Percentiles rank a stretch among this genome's conserved stretches.
These are phyloP conservation scores for Chaetops frenatus DNA, from an alignment of 2,113 vertebrate genomes.

Conservation along the genomic window DNA sequence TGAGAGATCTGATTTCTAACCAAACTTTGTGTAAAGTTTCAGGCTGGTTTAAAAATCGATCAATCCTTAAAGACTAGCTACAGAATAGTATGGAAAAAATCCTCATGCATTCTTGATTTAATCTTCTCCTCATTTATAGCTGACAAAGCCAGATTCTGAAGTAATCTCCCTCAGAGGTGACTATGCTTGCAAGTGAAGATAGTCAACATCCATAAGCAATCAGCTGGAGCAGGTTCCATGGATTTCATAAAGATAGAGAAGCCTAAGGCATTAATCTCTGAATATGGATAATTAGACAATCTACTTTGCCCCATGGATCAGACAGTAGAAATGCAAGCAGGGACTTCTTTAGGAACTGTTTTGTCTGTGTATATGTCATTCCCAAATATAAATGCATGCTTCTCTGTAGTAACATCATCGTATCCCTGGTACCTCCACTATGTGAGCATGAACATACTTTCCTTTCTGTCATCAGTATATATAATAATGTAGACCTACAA, in stretches of 20 bases:
- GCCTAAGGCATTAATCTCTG: background rate
- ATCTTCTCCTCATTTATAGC: no score
- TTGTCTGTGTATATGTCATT: background rate
- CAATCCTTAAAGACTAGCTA: no score
- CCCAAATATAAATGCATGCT: background rate
- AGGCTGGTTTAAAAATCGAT: no score
- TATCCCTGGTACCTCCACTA: background rate
- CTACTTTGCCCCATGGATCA: background rate
- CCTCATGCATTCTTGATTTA: no score
- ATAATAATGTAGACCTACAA: background rate
- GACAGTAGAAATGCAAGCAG: background rate
- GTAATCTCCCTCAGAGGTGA: no score
- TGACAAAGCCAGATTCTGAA: no score
- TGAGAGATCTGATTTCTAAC: no score
- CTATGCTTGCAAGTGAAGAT: no score
- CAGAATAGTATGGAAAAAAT: no score
- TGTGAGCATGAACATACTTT: background rate
- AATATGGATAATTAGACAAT: background rate
- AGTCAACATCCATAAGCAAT: background rate
- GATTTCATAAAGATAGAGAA: background rate
- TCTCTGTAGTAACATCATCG: background rate
- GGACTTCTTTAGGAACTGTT: background rate
- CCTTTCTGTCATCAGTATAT: background rate
- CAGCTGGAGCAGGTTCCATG: background rate
- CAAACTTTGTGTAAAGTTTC: no score